Conservation (phyloP, 2,113 vertebrate species). For the Sorex fumeus region DNA sequence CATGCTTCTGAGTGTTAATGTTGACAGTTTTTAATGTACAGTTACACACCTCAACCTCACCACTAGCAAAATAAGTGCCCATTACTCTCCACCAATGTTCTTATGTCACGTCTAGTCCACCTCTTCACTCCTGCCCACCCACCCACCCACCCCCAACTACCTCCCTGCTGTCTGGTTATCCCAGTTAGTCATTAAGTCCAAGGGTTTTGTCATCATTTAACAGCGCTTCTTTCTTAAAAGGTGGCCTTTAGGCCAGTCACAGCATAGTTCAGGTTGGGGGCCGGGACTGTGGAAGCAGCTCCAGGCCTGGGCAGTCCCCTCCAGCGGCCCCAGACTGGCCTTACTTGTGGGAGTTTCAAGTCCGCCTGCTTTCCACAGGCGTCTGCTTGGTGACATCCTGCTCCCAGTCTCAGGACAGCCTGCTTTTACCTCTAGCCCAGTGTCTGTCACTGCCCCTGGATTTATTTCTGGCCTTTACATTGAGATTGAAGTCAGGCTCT, state of each 20-base stretch:
- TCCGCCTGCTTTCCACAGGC: not conserved
- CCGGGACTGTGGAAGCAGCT: not conserved
- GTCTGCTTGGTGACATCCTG: not conserved
- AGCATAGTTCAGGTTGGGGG: not conserved
- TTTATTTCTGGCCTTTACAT: conserved; percentile 1
- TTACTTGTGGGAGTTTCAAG: not conserved
- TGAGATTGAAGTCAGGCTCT: not conserved
- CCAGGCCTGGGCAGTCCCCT: not conserved
- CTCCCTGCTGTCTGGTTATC: no score
- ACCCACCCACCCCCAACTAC: no score
- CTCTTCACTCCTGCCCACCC: no score
- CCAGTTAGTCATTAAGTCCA: no score
- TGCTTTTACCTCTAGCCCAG: not conserved
- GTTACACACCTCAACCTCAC: no score
- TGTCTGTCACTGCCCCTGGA: not conserved
- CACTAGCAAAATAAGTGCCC: no score
- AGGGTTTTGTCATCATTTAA: no score
- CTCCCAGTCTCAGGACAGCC: not conserved
- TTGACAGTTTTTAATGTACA: no score
- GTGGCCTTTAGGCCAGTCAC: not conserved
- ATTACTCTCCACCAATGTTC: no score
- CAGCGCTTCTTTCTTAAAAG: not conserved
- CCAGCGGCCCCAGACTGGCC: not conserved
- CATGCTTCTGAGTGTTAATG: no score
- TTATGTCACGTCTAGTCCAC: no score